phyloP scores from a whole-genome alignment of 2,888 invertebrate genomes.

The Lycophotia porphyrea region DNA sequence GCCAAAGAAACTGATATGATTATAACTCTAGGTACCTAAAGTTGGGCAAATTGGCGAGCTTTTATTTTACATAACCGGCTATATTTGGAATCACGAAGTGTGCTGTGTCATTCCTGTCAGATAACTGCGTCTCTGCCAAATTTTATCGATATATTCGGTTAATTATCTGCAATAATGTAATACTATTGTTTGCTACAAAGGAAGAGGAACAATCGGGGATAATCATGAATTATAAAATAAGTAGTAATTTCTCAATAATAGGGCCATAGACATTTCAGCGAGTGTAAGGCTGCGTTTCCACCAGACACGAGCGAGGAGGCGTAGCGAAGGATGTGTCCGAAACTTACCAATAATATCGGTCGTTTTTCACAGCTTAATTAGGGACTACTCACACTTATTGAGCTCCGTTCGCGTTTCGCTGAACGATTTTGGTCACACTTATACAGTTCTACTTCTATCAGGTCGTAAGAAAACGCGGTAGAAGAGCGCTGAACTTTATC shows the following conservation, averaged over 20 bases:
- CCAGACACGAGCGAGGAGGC: too few relatives aligned
- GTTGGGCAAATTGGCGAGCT: constrained; percentile 28
- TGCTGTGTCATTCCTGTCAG: constrained; percentile 24
- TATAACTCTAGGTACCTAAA: neutral
- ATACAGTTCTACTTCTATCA: too few relatives aligned
- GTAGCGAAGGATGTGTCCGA: too few relatives aligned
- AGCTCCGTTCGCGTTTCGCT: too few relatives aligned
- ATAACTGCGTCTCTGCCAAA: constrained; percentile 14
- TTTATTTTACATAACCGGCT: constrained; percentile 18
- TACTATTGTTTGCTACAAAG: too few relatives aligned
- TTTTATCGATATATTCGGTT: constrained; percentile 1
- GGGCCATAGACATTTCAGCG: neutral
- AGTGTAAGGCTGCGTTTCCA: too few relatives aligned
- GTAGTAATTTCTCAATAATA: neutral
- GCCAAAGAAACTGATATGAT: constrained; percentile 12
- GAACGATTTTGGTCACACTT: too few relatives aligned
- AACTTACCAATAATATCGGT: too few relatives aligned
- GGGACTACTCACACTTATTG: too few relatives aligned
- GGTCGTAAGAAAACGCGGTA: too few relatives aligned
- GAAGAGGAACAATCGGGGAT: neutral
- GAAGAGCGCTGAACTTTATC: too few relatives aligned
- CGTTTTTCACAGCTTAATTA: too few relatives aligned
- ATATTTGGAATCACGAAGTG: constrained; percentile 12
- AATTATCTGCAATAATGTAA: neutral
- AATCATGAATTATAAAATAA: neutral